phyloP scores from a whole-genome alignment of 2,888 invertebrate species.

The Dasypolia templi region DNA sequence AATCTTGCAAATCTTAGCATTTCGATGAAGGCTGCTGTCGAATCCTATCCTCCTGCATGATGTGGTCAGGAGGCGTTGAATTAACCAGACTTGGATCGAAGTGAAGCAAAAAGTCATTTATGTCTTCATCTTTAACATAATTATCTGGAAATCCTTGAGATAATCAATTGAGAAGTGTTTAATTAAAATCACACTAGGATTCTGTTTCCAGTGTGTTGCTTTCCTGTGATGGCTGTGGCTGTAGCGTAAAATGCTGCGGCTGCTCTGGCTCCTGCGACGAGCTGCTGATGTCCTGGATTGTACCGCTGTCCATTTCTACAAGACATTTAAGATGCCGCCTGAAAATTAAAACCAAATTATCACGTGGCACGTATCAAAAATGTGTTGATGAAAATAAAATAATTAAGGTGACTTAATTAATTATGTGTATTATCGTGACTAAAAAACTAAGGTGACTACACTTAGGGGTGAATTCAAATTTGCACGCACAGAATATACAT shows the following conservation, averaged over 20 bases:
- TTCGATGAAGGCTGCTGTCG: background rate
- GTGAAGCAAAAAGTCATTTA: background rate
- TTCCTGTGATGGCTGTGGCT: background rate
- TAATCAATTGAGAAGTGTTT: background rate
- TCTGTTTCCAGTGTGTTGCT: background rate
- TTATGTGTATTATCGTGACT: background rate
- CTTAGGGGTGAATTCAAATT: background rate
- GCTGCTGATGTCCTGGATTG: background rate
- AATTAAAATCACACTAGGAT: background rate
- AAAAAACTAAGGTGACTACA: background rate
- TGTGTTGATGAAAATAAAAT: background rate
- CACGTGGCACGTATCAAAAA: background rate
- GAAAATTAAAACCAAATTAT: background rate
- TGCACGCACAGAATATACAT: background rate
- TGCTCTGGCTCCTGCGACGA: background rate
- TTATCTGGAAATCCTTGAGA: background rate
- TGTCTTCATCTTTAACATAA: background rate
- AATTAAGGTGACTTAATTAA: background rate
- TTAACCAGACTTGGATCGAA: background rate
- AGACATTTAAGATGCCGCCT: background rate
- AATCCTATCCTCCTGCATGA: background rate
- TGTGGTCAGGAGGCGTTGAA: background rate
- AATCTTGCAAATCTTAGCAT: background rate
- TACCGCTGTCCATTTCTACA: background rate
- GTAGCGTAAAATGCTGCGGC: background rate